A percentile compares a stretch with the other conserved stretches of the same genome.
Conservation (phyloP, 2,113 vertebrate species). For the Eclectus roratus region DNA sequence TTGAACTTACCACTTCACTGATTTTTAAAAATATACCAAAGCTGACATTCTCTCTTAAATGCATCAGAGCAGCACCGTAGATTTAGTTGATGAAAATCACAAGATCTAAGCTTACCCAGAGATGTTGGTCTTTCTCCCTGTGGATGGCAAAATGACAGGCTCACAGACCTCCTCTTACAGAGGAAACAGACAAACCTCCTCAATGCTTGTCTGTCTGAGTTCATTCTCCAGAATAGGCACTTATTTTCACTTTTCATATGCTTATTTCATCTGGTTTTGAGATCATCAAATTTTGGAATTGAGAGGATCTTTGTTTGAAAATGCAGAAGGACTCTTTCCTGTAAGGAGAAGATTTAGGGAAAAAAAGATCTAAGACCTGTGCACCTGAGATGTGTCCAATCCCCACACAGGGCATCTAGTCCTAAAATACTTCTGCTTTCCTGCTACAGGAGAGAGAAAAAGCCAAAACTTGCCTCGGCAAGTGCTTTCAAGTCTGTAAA, state of each 20-base stretch:
- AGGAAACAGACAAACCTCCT: background rate
- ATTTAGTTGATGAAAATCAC: background rate
- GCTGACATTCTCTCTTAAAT: background rate
- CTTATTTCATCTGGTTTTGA: background rate
- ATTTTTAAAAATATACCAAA: background rate
- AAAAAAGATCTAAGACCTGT: background rate
- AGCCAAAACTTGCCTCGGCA: background rate
- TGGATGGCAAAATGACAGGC: background rate
- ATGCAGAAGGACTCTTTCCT: background rate
- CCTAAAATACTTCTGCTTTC: background rate
- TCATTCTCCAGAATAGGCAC: background rate
- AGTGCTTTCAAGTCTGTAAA: background rate
- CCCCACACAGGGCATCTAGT: background rate
- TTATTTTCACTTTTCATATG: background rate
- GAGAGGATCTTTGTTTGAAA: background rate
- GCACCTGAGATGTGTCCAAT: background rate
- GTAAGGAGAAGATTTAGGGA: background rate
- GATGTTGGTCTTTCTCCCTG: background rate
- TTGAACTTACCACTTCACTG: background rate
- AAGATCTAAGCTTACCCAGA: background rate
- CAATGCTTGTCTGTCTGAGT: background rate
- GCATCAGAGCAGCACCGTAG: background rate
- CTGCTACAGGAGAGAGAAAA: background rate
- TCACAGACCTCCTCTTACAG: background rate
- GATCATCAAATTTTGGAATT: background rate